These are phyloP conservation scores for Otolemur garnettii DNA, from an alignment of 2,113 vertebrate species.

Conservation along the genomic window DNA sequence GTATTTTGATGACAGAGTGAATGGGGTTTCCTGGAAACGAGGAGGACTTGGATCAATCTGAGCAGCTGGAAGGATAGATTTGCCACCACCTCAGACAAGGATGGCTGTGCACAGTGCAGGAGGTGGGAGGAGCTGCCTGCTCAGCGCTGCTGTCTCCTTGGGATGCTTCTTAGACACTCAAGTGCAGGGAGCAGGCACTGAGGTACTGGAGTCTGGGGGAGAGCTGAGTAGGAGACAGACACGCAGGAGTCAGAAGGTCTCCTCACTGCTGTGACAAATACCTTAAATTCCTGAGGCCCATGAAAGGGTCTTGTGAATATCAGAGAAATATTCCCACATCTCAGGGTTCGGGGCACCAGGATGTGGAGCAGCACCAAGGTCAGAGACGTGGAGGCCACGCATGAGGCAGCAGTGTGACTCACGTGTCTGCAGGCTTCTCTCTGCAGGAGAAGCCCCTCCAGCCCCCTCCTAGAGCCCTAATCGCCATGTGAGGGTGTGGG, in stretches of 20 bases:
- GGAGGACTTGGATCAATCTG: neutral
- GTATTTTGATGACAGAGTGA: neutral
- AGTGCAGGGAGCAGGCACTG: neutral
- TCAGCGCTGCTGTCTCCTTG: neutral
- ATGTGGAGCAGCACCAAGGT: neutral
- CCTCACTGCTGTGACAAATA: neutral
- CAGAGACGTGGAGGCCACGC: neutral
- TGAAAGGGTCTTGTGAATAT: accelerated
- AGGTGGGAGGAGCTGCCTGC: accelerated
- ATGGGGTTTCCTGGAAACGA: neutral
- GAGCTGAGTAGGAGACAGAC: neutral
- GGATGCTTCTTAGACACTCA: neutral
- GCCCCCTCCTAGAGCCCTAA: accelerated
- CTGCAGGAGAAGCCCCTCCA: neutral
- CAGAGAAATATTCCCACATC: accelerated
- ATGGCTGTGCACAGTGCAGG: neutral
- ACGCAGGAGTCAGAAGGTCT: accelerated
- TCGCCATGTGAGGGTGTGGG: accelerated
- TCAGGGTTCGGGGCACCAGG: accelerated
- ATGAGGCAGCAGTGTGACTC: accelerated
- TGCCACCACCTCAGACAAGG: neutral
- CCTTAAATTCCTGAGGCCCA: neutral
- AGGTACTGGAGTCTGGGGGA: neutral
- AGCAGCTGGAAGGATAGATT: neutral
- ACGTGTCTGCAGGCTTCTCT: accelerated